A percentile compares a stretch with the other conserved stretches of the same genome.
Conservation (phyloP, 2,888 invertebrate species). For the Eueremaeus valkanovi region DNA sequence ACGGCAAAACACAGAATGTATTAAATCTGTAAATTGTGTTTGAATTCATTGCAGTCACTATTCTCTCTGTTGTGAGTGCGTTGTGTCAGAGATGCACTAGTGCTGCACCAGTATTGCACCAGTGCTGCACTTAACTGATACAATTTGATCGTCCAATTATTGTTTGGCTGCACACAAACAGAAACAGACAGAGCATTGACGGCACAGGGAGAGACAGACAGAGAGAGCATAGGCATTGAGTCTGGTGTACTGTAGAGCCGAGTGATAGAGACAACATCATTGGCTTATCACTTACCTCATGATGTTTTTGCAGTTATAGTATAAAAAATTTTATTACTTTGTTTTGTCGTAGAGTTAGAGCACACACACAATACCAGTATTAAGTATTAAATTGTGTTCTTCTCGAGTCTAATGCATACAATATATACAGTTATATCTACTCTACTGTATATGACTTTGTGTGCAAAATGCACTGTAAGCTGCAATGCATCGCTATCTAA, state of each 20-base stretch:
- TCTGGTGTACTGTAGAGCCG: too few species aligned
- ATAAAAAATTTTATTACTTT: neutral
- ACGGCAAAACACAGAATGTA: neutral
- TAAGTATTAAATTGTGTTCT: too few species aligned
- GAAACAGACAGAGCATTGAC: neutral
- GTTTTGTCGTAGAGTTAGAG: neutral
- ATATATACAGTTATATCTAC: too few species aligned
- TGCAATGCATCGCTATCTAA: neutral
- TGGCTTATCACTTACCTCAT: slow-evolving; percentile 15
- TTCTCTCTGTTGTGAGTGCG: neutral
- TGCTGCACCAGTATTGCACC: neutral
- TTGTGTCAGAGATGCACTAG: neutral
- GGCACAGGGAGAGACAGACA: too few species aligned
- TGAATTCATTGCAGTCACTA: neutral
- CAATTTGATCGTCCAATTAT: slow-evolving; percentile 1
- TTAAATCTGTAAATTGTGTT: slow-evolving; percentile 4
- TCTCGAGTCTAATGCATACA: too few species aligned
- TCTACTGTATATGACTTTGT: too few species aligned
- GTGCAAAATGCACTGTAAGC: neutral
- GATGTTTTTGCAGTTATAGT: slow-evolving; percentile 11
- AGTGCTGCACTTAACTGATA: slow-evolving; percentile 4
- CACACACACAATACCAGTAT: neutral
- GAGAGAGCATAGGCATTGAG: too few species aligned
- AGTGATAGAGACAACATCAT: slow-evolving; percentile 1
- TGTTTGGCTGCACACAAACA: neutral